Base-by-base conservation (phyloP, 2,888 invertebrate species). In the Omphaloscelis lunosa region DNA sequence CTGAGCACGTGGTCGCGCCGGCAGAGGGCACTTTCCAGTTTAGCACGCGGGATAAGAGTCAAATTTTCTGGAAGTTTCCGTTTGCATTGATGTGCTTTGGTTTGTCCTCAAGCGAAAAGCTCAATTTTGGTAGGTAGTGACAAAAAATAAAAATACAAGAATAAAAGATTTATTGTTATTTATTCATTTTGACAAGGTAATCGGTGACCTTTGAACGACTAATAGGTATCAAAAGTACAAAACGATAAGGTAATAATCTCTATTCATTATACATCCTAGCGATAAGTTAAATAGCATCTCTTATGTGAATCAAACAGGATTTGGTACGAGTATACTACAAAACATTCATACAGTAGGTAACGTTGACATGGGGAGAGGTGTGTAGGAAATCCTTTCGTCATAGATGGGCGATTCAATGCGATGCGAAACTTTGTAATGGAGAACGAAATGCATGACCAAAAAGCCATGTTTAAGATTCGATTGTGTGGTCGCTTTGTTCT, bases 181-280 rank as follows among this genome's bases (percentile, higher is more conserved):
- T 96, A 96, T 95, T 95, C 92, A 95, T 95, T 95, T 95, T 95
- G 95, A 95, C 93, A 96, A 96, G 96, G 96, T 96, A 95, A 94
- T 96, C 95, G 94, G 95, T 96, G 96, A 96, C 95, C 96, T 96
- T 95, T 93, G 94, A 95, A 94, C 94, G 94, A 95, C 94, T 95
- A 94, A 94, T 91, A 93, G 92, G 92, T 96, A 96, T 95, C 94
- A 96, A 96, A 96, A 96, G 94, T 96, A 96, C 93, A 96, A 96
- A 96, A 96, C 91, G 92, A 94, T 93, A 94, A 91, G 91, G 90
- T 92, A 92, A 94, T 94, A 94, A 95, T 95, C 93, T 95, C 94
- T 96, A 95, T 94, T 90, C 86, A 92, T 93, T 95, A 93, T 86
- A 92, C 90, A 92, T 91, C 89, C 92, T 95, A 95, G 85, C 89